Evolutionary conservation across 2,888 invertebrate genomes (phyloP), one percentile per base, ranked within the genome.

Genomic region (Lydus trimaculatus): DNA sequence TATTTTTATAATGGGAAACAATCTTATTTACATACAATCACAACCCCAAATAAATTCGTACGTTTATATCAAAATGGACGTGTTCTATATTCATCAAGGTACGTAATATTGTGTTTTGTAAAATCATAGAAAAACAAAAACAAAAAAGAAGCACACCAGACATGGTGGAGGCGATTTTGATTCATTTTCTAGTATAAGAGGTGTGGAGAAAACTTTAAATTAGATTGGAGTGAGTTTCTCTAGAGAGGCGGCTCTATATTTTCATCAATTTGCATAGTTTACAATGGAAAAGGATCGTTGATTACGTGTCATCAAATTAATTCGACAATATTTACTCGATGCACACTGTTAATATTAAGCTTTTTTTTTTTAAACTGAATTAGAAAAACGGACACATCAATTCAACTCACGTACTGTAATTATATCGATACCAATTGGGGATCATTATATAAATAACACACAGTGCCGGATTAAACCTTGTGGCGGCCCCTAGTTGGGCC

Each of bases 41-140:
- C 95, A 15, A 92, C 92, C 23, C 94, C 94, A n/a, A 95, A 95
- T 84, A 93, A 93, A 84, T 92, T 95, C 81, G 92, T 95, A 48
- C 87, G 95, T 52, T 89, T 95, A 43, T 89, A 90, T 83, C 89
- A 91, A 77, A 90, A 93, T 80, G 94, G 94, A 52, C 86, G 91
- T 63, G 91, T 94, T 2, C 86, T 93, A 15, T 93, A 92, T 84
- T 93, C 93, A 31, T 92, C 92, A 74, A 90, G 93, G 89, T 91
- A 85, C 83, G 85, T n/a, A n/a, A 73, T 58, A n/a, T 36, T 23
- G 11, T 52, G 13, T 28, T 28, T 28, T 28, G 28, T 4, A 8
- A 23, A 23, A 52, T 52, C 36, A 58, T 0, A 11, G 9, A 13
- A 9, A 58, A 66, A 43, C 17, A 36, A 62, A 36, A 0, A 15